Evolutionary conservation across 1,140 invertebrate species (phyloP).

Genomic region (Drosophila nigrodunni): DNA sequence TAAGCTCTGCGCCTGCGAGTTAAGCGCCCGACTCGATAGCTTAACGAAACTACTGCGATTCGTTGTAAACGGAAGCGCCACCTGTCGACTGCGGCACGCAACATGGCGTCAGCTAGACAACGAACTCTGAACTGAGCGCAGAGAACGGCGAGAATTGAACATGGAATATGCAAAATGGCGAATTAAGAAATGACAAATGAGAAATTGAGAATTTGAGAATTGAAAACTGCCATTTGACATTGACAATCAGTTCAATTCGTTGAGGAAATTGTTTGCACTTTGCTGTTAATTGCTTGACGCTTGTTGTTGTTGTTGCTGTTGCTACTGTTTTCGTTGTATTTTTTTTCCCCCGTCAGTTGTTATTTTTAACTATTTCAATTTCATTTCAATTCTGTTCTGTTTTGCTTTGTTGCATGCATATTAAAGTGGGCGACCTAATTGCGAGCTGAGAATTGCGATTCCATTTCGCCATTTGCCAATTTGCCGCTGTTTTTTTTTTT

Average conservation of each 20-base stretch:
- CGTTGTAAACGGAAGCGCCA: constrained; percentile 25
- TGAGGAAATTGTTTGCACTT: constrained; percentile 59
- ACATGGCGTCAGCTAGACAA: constrained; percentile 12
- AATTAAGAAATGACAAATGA: background rate
- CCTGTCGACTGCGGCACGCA: constrained; percentile 42
- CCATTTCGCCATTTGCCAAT: constrained; percentile 35
- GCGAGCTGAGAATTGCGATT: constrained; percentile 57
- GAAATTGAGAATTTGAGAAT: background rate
- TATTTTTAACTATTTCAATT: constrained; percentile 61
- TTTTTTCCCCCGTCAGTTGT: constrained; percentile 51
- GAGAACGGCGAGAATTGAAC: too few species aligned
- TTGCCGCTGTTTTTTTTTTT: constrained; percentile 9
- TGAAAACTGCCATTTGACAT: constrained; percentile 51
- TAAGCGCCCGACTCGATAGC: constrained; percentile 4
- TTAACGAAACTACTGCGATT: background rate
- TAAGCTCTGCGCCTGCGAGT: background rate
- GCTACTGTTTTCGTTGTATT: constrained; percentile 4
- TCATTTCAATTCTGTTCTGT: constrained; percentile 42
- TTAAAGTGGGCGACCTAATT: constrained; percentile 75
- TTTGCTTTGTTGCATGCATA: constrained; percentile 60
- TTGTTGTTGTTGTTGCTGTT: constrained; percentile 19
- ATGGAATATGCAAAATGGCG: too few species aligned
- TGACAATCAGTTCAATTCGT: constrained; percentile 64
- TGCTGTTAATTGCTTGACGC: constrained; percentile 57
- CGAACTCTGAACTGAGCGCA: background rate